Conservation (phyloP, 2,888 invertebrate genomes). For the Hetaerina titia region DNA sequence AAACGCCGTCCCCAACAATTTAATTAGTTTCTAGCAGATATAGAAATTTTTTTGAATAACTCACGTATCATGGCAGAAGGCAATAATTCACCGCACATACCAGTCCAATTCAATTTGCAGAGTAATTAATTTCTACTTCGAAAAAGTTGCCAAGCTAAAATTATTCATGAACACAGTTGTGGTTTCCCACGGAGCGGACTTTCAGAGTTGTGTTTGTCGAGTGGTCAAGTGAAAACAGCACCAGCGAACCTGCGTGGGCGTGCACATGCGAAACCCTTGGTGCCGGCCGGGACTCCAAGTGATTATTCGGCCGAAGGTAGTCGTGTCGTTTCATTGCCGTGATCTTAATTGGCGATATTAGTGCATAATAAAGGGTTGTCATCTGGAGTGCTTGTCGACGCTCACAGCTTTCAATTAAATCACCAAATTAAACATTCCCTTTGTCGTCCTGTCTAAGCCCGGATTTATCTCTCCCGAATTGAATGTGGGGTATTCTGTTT, state of each 20-base stretch:
- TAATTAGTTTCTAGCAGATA: neutral
- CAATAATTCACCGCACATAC: neutral
- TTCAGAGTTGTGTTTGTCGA: too few species aligned
- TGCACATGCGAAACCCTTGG: too few species aligned
- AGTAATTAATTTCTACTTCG: neutral
- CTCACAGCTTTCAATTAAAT: neutral
- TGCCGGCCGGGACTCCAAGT: too few species aligned
- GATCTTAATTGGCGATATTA: neutral
- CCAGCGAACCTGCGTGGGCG: too few species aligned
- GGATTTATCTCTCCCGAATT: too few species aligned
- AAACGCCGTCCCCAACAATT: neutral
- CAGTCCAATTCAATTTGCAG: neutral
- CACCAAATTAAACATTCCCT: neutral
- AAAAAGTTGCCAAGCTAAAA: neutral
- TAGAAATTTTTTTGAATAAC: neutral
- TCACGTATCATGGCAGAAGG: neutral
- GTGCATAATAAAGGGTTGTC: neutral
- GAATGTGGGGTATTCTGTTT: neutral
- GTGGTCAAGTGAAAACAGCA: too few species aligned
- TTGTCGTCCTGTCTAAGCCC: neutral
- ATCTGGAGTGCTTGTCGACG: neutral
- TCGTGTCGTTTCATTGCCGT: too few species aligned
- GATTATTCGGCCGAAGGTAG: too few species aligned
- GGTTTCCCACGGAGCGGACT: too few species aligned
- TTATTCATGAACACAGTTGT: too few species aligned